Base-by-base conservation (phyloP, 2,888 invertebrate genomes). In the Tetrapedia diversipes region DNA sequence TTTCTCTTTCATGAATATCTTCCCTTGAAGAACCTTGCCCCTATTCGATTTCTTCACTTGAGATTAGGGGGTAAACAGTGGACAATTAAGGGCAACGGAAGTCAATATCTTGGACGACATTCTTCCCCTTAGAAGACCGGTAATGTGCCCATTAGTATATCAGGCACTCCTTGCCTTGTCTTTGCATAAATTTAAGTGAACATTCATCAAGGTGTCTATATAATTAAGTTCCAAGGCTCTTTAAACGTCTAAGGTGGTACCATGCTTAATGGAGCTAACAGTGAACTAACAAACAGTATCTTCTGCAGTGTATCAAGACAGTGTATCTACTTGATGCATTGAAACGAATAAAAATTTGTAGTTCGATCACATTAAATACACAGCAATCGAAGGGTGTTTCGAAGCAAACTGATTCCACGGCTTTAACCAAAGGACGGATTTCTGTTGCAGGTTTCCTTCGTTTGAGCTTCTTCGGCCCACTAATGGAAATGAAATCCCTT, bases 401-500 rank as follows among this genome's bases (percentile, higher is more conserved):
- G 16, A 59, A 64, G 59, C 63, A 70, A n/a, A 63, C 45, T 43
- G 63, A 60, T 68, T 76, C 43, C 78, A 77, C 43, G 32, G 49
- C n/a, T 60, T 66, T 65, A 56, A 63, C 37, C n/a, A 34, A 45
- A 60, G 54, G 24, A 64, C 54, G 53, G 66, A 69, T 65, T 69
- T 61, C 63, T 57, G 67, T 47, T 43, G 59, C 53, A 39, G 51
- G 77, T 79, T 72, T 76, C 73, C 74, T 71, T 70, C 77, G 68
- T 82, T 72, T 73, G 74, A 87, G 79, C 78, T 83, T 83, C 85
- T 87, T 87, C 76, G 71, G 80, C 80, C 68, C 75, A 82, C 84
- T 88, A 88, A 88, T 88, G 86, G 84, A 89, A 88, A 87, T 86
- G 84, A 88, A 87, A 88, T 88, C 86, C 86, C 79, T 85, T 80